Conservation (phyloP, 2,888 invertebrate species). For the Eupithecia dodoneata region DNA sequence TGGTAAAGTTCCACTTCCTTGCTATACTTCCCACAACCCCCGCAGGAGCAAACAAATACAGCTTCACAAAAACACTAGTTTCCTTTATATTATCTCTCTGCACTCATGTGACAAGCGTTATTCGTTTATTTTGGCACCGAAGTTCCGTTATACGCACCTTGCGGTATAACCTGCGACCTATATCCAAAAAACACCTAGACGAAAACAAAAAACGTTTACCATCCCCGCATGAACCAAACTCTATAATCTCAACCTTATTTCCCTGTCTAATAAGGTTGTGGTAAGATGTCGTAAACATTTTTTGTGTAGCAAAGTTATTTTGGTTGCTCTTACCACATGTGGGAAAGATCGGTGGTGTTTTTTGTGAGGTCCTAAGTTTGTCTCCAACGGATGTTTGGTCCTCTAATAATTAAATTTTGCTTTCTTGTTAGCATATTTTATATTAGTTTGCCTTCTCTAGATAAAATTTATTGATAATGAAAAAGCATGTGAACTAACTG, state of each 20-base stretch:
- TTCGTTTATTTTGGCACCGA: constrained; percentile 75
- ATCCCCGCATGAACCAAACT: background rate
- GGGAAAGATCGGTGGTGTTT: constrained; percentile 75
- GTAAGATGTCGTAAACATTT: constrained; percentile 2
- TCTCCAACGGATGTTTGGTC: constrained; percentile 76
- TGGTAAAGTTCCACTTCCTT: constrained; percentile 16
- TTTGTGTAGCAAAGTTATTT: background rate
- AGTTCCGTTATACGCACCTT: constrained; percentile 82
- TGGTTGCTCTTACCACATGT: constrained; percentile 47
- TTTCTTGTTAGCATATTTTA: constrained; percentile 61
- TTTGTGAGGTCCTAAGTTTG: constrained; percentile 65
- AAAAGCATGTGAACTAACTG: background rate
- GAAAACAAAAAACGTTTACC: constrained; percentile 19
- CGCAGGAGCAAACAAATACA: constrained; percentile 50
- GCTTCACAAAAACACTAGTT: constrained; percentile 70
- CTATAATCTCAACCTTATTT: constrained; percentile 18
- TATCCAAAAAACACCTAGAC: constrained; percentile 40
- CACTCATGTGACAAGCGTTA: constrained; percentile 65
- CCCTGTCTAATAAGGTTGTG: background rate
- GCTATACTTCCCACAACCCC: constrained; percentile 29
- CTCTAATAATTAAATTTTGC: constrained; percentile 75
- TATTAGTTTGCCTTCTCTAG: constrained; percentile 9
- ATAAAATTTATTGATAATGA: background rate
- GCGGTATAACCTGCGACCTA: constrained; percentile 83
- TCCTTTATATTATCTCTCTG: constrained; percentile 64